These are phyloP conservation scores for Piaya cayana DNA, from an alignment of 2,113 vertebrate species.

Conservation along the genomic window DNA sequence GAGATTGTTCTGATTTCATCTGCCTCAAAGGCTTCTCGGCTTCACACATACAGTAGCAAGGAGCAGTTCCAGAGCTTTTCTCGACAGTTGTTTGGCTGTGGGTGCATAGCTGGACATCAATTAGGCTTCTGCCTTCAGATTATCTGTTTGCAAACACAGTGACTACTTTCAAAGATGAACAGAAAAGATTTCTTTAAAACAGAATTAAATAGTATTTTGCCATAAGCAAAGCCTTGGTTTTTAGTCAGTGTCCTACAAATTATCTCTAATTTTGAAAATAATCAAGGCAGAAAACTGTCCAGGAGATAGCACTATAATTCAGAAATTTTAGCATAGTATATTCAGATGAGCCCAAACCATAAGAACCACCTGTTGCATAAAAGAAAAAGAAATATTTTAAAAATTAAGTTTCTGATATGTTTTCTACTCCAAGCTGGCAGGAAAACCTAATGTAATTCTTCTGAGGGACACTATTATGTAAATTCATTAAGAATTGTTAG, in stretches of 20 bases:
- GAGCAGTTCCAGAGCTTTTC: slow-evolving; percentile 60
- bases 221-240: background rate
- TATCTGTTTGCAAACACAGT: slow-evolving; percentile 33
- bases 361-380: background rate
- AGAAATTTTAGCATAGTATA: background rate
- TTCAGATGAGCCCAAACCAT: background rate
- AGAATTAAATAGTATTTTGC: background rate
- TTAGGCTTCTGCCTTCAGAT: slow-evolving; percentile 30
- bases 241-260: background rate
- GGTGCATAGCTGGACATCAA: slow-evolving; percentile 50
- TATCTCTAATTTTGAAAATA: background rate
- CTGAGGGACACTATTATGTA: background rate
- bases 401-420: background rate
- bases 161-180: slow-evolving; percentile 34
- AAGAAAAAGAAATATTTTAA: background rate
- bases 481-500: background rate
- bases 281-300: background rate
- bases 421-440: background rate
- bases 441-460: background rate
- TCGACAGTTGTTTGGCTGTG: slow-evolving; percentile 63
- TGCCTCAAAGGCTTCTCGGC: slow-evolving; percentile 45
- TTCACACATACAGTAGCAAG: slow-evolving; percentile 59
- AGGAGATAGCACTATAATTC: background rate
- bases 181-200: slow-evolving; percentile 5
- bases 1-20: slow-evolving; percentile 1